Evolutionary conservation across 1,140 invertebrate genomes (phyloP).

Genomic region (Diabrotica virgifera): DNA sequence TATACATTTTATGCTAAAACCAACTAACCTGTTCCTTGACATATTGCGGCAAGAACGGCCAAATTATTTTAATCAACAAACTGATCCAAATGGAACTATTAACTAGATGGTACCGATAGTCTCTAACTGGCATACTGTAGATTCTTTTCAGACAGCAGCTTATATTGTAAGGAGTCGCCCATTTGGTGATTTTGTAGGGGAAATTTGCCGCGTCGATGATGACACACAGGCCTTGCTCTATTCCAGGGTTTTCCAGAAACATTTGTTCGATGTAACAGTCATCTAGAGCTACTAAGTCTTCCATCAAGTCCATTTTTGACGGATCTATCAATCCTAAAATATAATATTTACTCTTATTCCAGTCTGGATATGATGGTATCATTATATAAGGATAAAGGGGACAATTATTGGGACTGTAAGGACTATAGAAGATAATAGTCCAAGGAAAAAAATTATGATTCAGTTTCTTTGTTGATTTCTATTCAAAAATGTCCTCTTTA

Average conservation of each 20-base stretch:
- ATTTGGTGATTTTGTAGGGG: slow-evolving; percentile 42
- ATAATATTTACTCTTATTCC: not conserved
- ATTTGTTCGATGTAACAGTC: slow-evolving; percentile 26
- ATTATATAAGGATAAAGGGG: no score
- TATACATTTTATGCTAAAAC: no score
- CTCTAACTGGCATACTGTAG: slow-evolving; percentile 38
- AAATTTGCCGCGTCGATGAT: slow-evolving; percentile 44
- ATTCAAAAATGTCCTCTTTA: not conserved
- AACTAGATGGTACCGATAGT: slow-evolving; percentile 39
- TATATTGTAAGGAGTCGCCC: slow-evolving; percentile 45
- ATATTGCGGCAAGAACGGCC: slow-evolving; percentile 39
- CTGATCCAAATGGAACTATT: slow-evolving; percentile 34
- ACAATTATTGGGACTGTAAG: not conserved
- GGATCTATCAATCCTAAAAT: slow-evolving; percentile 17
- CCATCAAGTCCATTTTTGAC: slow-evolving; percentile 22
- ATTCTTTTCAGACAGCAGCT: slow-evolving; percentile 38
- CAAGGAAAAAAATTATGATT: no score
- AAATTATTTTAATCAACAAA: slow-evolving; percentile 33
- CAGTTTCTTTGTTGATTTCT: not conserved
- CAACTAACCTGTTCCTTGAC: slow-evolving; percentile 37
- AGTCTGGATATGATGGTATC: no score
- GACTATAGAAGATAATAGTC: not conserved
- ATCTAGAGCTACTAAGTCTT: slow-evolving; percentile 25
- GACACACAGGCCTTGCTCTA: slow-evolving; percentile 39
- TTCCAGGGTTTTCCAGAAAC: slow-evolving; percentile 15